Percentiles rank a stretch among this genome's conserved stretches.
Evolutionary conservation across 2,113 vertebrate species (phyloP).

Genomic region (Muntiacus muntjak): DNA sequence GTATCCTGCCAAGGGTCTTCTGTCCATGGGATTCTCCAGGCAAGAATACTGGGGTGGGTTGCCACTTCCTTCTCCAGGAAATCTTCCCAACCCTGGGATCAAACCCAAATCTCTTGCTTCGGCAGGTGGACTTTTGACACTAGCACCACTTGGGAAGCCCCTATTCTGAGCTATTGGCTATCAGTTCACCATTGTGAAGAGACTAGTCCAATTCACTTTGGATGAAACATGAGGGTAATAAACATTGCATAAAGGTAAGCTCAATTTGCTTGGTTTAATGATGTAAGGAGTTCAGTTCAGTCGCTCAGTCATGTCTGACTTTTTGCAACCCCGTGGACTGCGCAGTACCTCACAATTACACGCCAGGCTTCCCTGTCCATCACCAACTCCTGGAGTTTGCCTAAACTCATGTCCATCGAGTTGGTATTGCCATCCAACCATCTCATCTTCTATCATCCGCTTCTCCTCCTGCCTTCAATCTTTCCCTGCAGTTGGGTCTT

Average conservation of each 20-base stretch:
- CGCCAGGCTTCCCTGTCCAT: neutral
- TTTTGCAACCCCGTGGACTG: neutral
- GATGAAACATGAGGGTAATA: neutral
- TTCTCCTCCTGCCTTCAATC: neutral
- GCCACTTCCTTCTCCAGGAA: neutral
- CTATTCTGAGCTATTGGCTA: neutral
- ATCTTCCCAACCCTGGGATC: neutral
- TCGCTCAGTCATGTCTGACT: neutral
- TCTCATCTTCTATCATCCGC: neutral
- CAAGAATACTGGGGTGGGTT: neutral
- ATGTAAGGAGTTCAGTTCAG: neutral
- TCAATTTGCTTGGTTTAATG: neutral
- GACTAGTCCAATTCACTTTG: neutral
- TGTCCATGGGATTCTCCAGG: neutral
- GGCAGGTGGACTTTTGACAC: neutral
- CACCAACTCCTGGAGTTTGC: neutral
- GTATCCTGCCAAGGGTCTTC: neutral
- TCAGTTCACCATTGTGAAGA: neutral
- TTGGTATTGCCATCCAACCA: neutral
- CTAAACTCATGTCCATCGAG: neutral
- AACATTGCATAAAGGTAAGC: neutral
- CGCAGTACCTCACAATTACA: neutral
- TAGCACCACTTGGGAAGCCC: neutral
- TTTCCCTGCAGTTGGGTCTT: neutral
- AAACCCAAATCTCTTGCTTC: neutral